Evolutionary conservation across 2,888 invertebrate species (phyloP), one percentile per base, ranked within the genome.

Genomic region (Thereva nobilitata): DNA sequence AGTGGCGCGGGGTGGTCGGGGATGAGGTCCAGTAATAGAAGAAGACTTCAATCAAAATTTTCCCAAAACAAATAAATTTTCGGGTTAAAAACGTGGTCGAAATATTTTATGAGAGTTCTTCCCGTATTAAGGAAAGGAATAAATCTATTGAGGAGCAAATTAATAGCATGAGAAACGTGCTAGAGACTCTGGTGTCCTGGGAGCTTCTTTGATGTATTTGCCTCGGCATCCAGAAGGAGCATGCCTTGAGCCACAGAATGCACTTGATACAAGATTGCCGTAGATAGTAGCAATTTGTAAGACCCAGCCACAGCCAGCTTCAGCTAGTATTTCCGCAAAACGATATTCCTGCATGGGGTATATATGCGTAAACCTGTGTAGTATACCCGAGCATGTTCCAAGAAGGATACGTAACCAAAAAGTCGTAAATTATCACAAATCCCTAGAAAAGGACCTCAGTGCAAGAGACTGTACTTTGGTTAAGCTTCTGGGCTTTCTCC

Each of bases 61-160:
- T 23, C 1, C 59, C 59, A 47, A 47, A 59, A 49, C 59, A 59
- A 49, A 59, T 59, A 47, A 59, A 59, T 59, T 49, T 59, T 59
- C 49, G 59, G 59, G 47, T 59, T 59, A 59, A 59, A 59, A 59
- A 59, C 59, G 59, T 59, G 59, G 59, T 59, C 49, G 59, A 59
- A 59, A 59, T 59, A 59, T 59, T 59, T 59, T 59, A 59, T 59
- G 59, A 59, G 59, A 49, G 59, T 59, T 59, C 23, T 23, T 23
- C 23, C 59, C 38, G 59, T 37, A 59, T 59, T 59, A 49, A 59
- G 59, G 49, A 45, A 49, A 59, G 47, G 47, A 40, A 59, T 59
- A 59, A 59, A 59, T 59, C 59, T 59, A 59, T 59, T 59, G 59
- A 59, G 59, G 47, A 49, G 47, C 59, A 49, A 59, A 59, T 59